phyloP scores from a whole-genome alignment of 2,888 invertebrate species.

The Druceiella hillmani region DNA sequence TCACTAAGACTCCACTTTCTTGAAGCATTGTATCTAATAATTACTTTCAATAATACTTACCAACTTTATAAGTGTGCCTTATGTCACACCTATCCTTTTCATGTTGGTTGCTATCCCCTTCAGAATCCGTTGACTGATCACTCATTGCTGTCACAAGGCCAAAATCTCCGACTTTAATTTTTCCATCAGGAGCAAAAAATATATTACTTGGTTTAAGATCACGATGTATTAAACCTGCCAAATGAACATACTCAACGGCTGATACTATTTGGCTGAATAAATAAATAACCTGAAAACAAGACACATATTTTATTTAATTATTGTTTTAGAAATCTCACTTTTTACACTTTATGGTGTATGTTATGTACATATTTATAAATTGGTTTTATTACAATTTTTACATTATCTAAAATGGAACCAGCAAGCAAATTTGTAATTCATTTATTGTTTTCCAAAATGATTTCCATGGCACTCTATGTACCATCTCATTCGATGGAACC shows the following conservation, averaged over 20 bases:
- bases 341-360: too few relatives aligned
- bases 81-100: conserved; percentile 31
- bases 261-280: conserved; percentile 88
- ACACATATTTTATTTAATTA: too few relatives aligned
- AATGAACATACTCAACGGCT: conserved; percentile 94
- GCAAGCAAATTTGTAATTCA: too few relatives aligned
- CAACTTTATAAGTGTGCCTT: conserved; percentile 60
- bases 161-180: conserved; percentile 96
- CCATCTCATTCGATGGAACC: too few relatives aligned
- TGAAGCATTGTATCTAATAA: conserved; percentile 4
- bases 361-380: too few relatives aligned
- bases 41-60: too few relatives aligned
- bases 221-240: conserved; percentile 88
- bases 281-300: conserved; percentile 44
- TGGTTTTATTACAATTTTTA: too few relatives aligned
- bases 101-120: conserved; percentile 24
- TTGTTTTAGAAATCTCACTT: too few relatives aligned
- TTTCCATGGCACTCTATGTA: too few relatives aligned
- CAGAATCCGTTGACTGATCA: conserved; percentile 34
- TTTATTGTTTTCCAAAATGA: too few relatives aligned
- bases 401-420: too few relatives aligned
- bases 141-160: conserved; percentile 89
- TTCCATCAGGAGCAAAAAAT: conserved; percentile 86
- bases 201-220: conserved; percentile 78
- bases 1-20: not conserved